Percentiles rank a stretch among this genome's conserved stretches.
Conservation (phyloP, 2,797 vertebrate genomes). For the Alosa sapidissima region DNA sequence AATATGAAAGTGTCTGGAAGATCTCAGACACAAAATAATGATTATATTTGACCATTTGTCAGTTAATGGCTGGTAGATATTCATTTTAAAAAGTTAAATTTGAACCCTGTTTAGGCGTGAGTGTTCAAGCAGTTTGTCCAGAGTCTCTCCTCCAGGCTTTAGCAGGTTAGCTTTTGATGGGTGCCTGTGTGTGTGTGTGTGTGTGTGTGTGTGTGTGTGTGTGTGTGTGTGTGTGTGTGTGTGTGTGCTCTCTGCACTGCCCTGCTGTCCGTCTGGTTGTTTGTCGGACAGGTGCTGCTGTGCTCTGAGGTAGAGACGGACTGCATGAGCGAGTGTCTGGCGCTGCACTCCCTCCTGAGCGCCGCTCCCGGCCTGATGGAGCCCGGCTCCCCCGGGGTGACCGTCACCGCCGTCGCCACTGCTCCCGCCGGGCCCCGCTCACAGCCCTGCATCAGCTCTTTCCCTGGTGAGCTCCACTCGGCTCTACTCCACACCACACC, state of each 20-base stretch:
- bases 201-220: not conserved
- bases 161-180: not conserved
- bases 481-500: no score
- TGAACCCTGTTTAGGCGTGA: not conserved
- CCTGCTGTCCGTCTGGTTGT: not conserved
- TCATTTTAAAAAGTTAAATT: no score
- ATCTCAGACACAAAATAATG: no score
- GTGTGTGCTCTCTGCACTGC: no score
- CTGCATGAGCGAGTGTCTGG: slow-evolving; percentile 32
- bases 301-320: slow-evolving; percentile 32
- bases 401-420: not conserved
- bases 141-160: not conserved
- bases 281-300: slow-evolving; percentile 25
- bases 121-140: not conserved
- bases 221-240: no score
- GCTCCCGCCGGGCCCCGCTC: not conserved
- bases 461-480: not conserved
- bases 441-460: not conserved
- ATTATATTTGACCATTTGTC: not conserved
- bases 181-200: not conserved
- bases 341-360: slow-evolving; percentile 34
- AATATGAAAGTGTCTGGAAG: not conserved
- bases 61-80: no score
- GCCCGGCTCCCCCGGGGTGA: not conserved
- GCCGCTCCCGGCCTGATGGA: not conserved